Evolutionary conservation across 2,888 invertebrate species (phyloP), one percentile per base, ranked within the genome.

Genomic region (Nephrotoma appendiculata): DNA sequence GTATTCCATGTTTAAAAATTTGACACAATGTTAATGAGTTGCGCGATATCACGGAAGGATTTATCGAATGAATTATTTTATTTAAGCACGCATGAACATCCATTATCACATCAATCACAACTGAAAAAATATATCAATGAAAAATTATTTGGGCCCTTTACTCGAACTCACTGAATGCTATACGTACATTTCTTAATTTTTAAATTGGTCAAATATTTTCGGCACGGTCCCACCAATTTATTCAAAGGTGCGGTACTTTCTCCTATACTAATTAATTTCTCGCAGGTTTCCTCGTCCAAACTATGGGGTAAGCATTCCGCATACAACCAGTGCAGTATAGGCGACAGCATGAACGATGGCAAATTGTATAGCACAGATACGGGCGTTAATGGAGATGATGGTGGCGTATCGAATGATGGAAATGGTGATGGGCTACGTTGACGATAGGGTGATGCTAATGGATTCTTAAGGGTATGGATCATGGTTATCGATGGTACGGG

Each of bases 11-110:
- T 90, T 94, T 94, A 86, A 94, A 93, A 57, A 93, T 93, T 88
- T 92, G 93, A 90, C 94, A 94, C 57, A 95, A 91, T 89, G 92
- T 92, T 87, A 93, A 92, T 41, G 95, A 94, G 90, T 93, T 94
- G 87, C 92, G 91, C 48, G 92, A 92, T 87, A 90, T 88, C 92
- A 90, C 90, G 43, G 90, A 89, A 7, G 91, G 91, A 89, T 91
- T 93, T 88, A 94, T 93, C 89, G 93, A 91, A 88, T 94, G 93
- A 87, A 94, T 93, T 86, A 94, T 93, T 88, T 92, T 93, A 89
- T 93, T 93, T 87, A 94, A 93, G 89, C 94, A 94, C 41, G 92
- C 91, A 89, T 95, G 95, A 92, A 95, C 93, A 89, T 95, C 95
- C 89, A 93, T 93, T 44, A 94, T 93, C 87, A 95, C 90, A 87